Evolutionary conservation across 92 coral and sea anemone genomes (phyloP), one percentile per base, ranked within the genome.

Genomic region (Galaxea fascicularis): DNA sequence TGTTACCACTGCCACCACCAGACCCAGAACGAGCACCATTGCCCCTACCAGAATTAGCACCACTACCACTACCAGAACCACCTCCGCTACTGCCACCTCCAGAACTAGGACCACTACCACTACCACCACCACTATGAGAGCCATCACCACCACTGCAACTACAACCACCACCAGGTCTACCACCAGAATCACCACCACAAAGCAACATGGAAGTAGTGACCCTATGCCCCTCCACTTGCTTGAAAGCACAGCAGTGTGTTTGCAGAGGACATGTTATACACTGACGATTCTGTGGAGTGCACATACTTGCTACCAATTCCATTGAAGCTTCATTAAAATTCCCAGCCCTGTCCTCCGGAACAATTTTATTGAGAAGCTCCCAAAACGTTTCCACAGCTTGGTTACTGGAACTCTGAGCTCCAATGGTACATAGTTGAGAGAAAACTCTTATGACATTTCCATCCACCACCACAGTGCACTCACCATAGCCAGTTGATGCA

Each of bases 281-380:
- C n/a, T 89, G 88, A 14, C 97, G 99, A 31, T 93, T 83, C 30
- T 89, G 92, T 10, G 99, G 99, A 11, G 92, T 94, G 76, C 99
- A 96, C 13, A 96, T 56, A 17, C 91, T 94, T 35, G 99, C 99
- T 31, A 98, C 99, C 68, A 96, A 83, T 75, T 96, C 99, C 99
- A 96, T 96, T 80, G 94, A 57, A 9, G 98, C 98, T 77, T 96
- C 98, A 77, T 96, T 96, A 72, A 96, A 94, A 79, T 96, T 95
- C 5, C 99, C 99, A 47, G 99, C 98, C 60, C 93, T 91, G 22
- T 85, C 79, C 11, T 31, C 60, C 22, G 83, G 91, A 71, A 96
- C 93, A 41, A 96, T 77, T 21, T 82, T 87, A 66, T 92, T 82
- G 22, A 94, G 92, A 57, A 94, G 91, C 76, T 94, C 93, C 99